Conservation (phyloP, 2,888 invertebrate genomes). For the Phanerotoma sp. region DNA sequence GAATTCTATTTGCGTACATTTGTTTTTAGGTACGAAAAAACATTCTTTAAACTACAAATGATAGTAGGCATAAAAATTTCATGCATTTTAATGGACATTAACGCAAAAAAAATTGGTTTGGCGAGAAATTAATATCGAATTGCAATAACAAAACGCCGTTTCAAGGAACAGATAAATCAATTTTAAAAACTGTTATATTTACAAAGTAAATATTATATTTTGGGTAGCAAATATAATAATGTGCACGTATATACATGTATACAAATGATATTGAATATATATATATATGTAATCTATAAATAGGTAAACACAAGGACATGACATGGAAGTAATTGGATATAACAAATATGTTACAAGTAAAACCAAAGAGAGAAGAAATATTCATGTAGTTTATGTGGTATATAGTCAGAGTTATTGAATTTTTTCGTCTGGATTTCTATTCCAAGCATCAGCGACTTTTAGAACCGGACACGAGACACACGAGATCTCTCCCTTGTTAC, state of each 20-base stretch:
- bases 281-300: neutral
- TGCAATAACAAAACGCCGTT: slow-evolving; percentile 3
- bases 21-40: neutral
- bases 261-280: slow-evolving; percentile 1
- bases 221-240: no score
- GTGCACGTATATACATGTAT: neutral
- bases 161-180: neutral
- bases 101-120: neutral
- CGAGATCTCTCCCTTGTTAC: slow-evolving; percentile 14
- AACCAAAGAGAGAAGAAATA: neutral
- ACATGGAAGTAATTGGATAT: slow-evolving; percentile 1
- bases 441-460: slow-evolving; percentile 13
- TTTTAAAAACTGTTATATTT: no score
- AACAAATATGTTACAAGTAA: neutral
- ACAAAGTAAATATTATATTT: no score
- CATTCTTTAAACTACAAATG: slow-evolving; percentile 1
- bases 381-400: neutral
- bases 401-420: neutral
- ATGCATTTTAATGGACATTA: no score
- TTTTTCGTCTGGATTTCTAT: slow-evolving; percentile 12
- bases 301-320: neutral
- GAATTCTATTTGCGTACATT: slow-evolving; percentile 7
- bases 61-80: neutral
- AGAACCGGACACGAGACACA: slow-evolving; percentile 10
- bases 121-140: slow-evolving; percentile 9